These are phyloP conservation scores for Trypoxylon attenuatum DNA, from an alignment of 2,888 invertebrate genomes.

Conservation along the genomic window DNA sequence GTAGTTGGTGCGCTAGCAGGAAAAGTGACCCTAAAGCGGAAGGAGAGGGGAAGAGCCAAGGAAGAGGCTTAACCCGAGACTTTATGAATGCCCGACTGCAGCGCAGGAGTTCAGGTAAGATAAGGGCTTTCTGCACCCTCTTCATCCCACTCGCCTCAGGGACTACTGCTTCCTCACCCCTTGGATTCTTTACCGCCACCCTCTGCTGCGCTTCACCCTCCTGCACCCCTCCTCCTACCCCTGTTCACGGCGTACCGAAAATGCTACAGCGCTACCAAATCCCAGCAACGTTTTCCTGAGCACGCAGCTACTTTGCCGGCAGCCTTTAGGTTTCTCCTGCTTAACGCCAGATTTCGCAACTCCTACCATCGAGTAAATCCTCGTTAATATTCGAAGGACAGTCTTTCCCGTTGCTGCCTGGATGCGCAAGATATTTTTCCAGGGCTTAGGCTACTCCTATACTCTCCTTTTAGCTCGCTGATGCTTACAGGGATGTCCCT, in stretches of 20 bases:
- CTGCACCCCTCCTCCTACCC: conserved; percentile 13
- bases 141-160: conserved; percentile 39
- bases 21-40: not conserved
- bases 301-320: conserved; percentile 49
- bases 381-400: conserved; percentile 56
- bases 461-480: conserved; percentile 8
- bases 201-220: no score
- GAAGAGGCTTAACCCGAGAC: conserved; percentile 56
- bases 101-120: conserved; percentile 62
- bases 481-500: not conserved
- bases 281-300: conserved; percentile 58
- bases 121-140: conserved; percentile 59
- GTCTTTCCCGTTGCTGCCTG: conserved; percentile 25
- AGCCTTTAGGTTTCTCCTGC: conserved; percentile 32
- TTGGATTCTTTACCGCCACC: no score
- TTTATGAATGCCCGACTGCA: conserved; percentile 60
- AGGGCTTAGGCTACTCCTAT: not conserved
- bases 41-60: conserved; percentile 23
- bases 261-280: conserved; percentile 51
- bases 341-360: conserved; percentile 55
- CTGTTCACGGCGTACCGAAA: conserved; percentile 39
- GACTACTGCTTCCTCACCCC: no score
- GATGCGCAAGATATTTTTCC: not conserved
- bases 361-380: conserved; percentile 24
- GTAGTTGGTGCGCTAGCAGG: conserved; percentile 2